These are phyloP conservation scores for Drosophila bunnanda DNA, from an alignment of 2,888 invertebrate species.

Conservation along the genomic window DNA sequence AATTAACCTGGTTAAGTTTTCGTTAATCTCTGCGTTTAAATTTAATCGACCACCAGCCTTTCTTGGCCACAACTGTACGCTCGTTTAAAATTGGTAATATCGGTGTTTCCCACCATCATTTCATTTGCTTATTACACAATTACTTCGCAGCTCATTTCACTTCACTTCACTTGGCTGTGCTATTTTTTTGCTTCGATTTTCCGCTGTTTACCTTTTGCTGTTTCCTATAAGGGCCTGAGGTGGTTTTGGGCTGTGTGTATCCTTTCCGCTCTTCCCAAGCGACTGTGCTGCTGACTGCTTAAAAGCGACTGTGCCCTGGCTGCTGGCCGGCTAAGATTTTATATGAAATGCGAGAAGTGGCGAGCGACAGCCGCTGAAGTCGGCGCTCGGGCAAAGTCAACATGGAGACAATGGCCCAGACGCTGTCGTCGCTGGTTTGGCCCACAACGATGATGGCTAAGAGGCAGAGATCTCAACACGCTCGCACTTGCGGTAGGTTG, in stretches of 20 bases:
- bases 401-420: conserved; percentile 54
- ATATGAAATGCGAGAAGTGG: conserved; percentile 79
- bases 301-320: conserved; percentile 76
- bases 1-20: neutral
- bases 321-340: conserved; percentile 75
- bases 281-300: conserved; percentile 66
- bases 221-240: conserved; percentile 71
- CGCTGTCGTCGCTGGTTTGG: conserved; percentile 40
- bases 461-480: conserved; percentile 60
- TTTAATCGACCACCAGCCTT: neutral
- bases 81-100: conserved; percentile 24
- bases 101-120: conserved; percentile 34
- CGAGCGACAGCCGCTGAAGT: conserved; percentile 44
- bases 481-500: conserved; percentile 76
- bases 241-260: conserved; percentile 46
- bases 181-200: conserved; percentile 27
- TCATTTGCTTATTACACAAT: conserved; percentile 64
- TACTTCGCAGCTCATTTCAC: conserved; percentile 62
- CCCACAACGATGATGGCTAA: conserved; percentile 58
- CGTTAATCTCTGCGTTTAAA: neutral
- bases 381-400: conserved; percentile 41
- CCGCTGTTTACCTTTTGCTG: conserved; percentile 72
- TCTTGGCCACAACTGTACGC: conserved; percentile 19
- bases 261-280: conserved; percentile 58
- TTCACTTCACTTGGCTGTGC: conserved; percentile 60